These are phyloP conservation scores for Girardinus metallicus DNA, from an alignment of 2,797 vertebrate species.

Conservation along the genomic window DNA sequence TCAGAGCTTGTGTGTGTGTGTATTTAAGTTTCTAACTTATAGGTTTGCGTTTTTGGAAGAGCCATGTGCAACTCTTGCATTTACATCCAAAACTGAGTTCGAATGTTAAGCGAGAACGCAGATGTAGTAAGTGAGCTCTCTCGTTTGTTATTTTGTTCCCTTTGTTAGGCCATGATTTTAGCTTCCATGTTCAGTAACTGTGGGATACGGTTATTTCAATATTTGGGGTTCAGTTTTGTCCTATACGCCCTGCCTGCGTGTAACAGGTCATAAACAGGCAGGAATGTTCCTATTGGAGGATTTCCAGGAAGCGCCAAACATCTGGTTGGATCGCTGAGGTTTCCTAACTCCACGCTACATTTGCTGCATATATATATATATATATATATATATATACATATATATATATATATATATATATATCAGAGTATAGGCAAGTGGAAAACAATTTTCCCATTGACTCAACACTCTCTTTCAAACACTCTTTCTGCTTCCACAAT, in stretches of 20 bases:
- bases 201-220: slow-evolving; percentile 54
- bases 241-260: slow-evolving; percentile 54
- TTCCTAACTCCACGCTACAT: slow-evolving; percentile 74
- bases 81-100: slow-evolving; percentile 30
- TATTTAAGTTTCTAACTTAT: slow-evolving; percentile 9
- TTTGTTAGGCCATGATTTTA: slow-evolving; percentile 32
- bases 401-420: slow-evolving; percentile 28
- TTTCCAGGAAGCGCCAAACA: slow-evolving; percentile 73
- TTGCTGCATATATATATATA: slow-evolving; percentile 49
- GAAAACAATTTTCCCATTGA: slow-evolving; percentile 58
- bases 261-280: slow-evolving; percentile 82
- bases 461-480: slow-evolving; percentile 35
- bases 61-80: slow-evolving; percentile 3
- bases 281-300: slow-evolving; percentile 80
- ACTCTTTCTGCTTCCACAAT: not conserved
- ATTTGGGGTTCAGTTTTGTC: slow-evolving; percentile 58
- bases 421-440: slow-evolving; percentile 38
- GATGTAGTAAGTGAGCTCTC: slow-evolving; percentile 42
- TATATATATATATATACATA: slow-evolving; percentile 36
- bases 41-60: slow-evolving; percentile 29
- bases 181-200: slow-evolving; percentile 28
- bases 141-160: slow-evolving; percentile 28
- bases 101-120: slow-evolving; percentile 43
- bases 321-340: slow-evolving; percentile 74
- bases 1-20: slow-evolving; percentile 11